Conservation (phyloP, 1,140 invertebrate genomes). For the Trichoplusia ni region DNA sequence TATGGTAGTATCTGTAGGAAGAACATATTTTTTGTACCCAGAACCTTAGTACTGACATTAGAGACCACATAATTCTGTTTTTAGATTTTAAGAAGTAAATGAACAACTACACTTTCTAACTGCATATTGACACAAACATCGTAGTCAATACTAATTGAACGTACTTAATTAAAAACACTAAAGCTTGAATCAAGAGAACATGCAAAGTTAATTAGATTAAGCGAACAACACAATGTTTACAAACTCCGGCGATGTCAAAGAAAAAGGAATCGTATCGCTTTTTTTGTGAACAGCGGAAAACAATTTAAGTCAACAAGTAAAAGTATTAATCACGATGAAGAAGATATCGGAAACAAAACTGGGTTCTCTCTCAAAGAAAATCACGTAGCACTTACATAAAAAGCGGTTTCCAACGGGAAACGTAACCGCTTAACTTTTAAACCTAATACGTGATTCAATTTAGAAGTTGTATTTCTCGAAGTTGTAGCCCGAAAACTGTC, state of each 20-base stretch:
- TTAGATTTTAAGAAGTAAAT: too few species aligned
- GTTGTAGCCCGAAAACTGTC: slow-evolving; percentile 66
- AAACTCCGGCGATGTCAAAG: neutral
- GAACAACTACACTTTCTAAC: too few species aligned
- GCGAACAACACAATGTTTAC: slow-evolving; percentile 22
- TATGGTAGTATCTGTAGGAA: too few species aligned
- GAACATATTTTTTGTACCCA: too few species aligned
- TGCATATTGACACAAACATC: too few species aligned
- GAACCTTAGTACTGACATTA: too few species aligned
- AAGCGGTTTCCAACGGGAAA: slow-evolving; percentile 59
- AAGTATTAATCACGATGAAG: slow-evolving; percentile 50
- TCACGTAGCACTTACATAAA: slow-evolving; percentile 67
- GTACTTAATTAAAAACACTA: neutral
- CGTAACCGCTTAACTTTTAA: slow-evolving; percentile 72
- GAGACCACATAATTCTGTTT: too few species aligned
- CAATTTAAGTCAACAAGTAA: slow-evolving; percentile 50
- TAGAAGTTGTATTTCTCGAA: slow-evolving; percentile 69
- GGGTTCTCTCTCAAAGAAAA: slow-evolving; percentile 57
- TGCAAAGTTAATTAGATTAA: slow-evolving; percentile 26
- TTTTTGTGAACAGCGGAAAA: slow-evolving; percentile 32
- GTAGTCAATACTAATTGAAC: too few species aligned
- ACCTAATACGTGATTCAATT: slow-evolving; percentile 79
- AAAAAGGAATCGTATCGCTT: slow-evolving; percentile 10
- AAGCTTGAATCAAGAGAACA: slow-evolving; percentile 18
- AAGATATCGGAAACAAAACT: slow-evolving; percentile 61